Evolutionary conservation across 2,888 invertebrate species (phyloP), one percentile per base, ranked within the genome.

Genomic region (Linnaemya vulpina): DNA sequence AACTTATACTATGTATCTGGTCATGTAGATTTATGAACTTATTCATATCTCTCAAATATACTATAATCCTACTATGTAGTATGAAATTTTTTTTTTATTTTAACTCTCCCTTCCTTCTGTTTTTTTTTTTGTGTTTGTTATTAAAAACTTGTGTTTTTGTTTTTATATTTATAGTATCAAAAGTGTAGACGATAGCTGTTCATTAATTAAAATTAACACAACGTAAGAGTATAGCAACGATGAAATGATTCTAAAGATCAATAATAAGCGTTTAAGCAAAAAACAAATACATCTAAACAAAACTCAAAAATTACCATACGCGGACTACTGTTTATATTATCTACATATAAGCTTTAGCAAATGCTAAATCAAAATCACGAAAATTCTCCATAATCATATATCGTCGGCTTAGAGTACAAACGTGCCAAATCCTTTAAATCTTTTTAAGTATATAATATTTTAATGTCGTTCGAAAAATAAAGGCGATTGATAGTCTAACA

Each of bases 131-230:
- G 25, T 55, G 30, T 76, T 53, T 30, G 5, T 35, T 25, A 35
- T 30, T 17, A 76, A 58, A 0, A 46, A 25, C 25, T 67, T 51
- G 38, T 65, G 22, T 49, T 49, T 60, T 38, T 38, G 11, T 38
- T 17, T 53, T 20, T 40, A 38, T 63, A n/a, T 46, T 55, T 35
- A 22, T 22, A 46, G 53, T 73, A 81, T 74, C 20, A 68, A 81
- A 68, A 62, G 46, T 62, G 60, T 68, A 73, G 65, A 81, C 20
- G 40, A 75, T 67, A 51, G 58, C 55, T 53, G 67, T 84, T 84
- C 80, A 80, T 84, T 84, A 84, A 84, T 84, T 84, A 84, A 84
- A 84, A 84, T 84, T 77, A 84, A 84, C 77, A 81, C 84, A 74
- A 74, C 80, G 77, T 74, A 83, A 58, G 75, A 75, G 75, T 15